Evolutionary conservation across 53 echinoderm and acorn worm genomes (phyloP), one percentile per base, ranked within the genome.

Genomic region (Glandiceps talaboti): DNA sequence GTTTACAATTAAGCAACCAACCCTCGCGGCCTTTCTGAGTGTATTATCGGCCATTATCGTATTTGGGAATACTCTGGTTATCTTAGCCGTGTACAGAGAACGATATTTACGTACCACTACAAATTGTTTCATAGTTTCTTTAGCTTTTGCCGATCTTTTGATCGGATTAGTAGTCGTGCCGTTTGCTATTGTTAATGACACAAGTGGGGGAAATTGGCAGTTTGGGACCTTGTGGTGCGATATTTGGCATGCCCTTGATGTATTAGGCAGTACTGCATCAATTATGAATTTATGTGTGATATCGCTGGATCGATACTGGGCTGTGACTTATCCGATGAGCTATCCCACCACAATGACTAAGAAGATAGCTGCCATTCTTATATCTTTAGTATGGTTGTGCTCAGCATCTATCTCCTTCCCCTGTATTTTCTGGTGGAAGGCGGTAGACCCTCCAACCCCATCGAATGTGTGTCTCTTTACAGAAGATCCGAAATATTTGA

Each of bases 321-420:
- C 93, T 1, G 90, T 93, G 31, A 90, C 90, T 1, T 85, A 88
- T 31, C 93, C 93, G 1, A 79, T 93, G 75, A 90, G 87, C 64
- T 90, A 90, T 73, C 90, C 90, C 1, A 81, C 88, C 26, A 77
- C 85, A 79, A 87, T 93, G 81, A 93, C 93, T 31, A 87, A 83
- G 77, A 85, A 82, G 27, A 80, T 90, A 28, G 90, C 88, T 12
- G 84, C 80, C 30, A 30, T 93, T 29, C 83, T 93, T 26, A 93
- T 93, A 30, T 75, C 87, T 27, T 27, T 90, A 27, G 90, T 93
- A 1, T 93, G 93, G 93, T 80, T 88, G 32, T 87, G 85, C 33
- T 90, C 93, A 25, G 87, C 90, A 31, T 85, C 86, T 32, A 93
- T 93, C 76, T 93, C 93, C 25, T 93, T 93, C 76, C 93, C 93